A percentile compares a stretch with the other conserved stretches of the same genome.
phyloP scores from a whole-genome alignment of 2,888 invertebrate species.

The Drosophila anomalipes region DNA sequence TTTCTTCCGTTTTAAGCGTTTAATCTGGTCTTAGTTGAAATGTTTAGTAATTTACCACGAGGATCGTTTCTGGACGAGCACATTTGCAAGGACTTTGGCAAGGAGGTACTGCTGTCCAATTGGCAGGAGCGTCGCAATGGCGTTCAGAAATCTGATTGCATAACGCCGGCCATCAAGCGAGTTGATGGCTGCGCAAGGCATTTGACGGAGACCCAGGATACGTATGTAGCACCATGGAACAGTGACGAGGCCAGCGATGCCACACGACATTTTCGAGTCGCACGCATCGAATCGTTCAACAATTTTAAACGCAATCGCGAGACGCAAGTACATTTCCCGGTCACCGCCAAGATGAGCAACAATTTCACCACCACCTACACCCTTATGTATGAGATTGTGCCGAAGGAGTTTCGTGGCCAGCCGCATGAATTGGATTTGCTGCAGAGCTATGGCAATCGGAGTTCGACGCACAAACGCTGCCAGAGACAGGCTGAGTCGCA shows the following conservation, averaged over 20 bases:
- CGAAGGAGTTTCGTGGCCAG: slow-evolving; percentile 11
- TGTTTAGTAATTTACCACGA: slow-evolving; percentile 34
- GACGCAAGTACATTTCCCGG: slow-evolving; percentile 23
- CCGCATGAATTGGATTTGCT: slow-evolving; percentile 26
- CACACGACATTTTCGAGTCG: slow-evolving; percentile 8
- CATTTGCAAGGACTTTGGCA: slow-evolving; percentile 25
- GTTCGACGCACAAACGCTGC: slow-evolving; percentile 27
- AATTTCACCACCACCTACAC: slow-evolving; percentile 53
- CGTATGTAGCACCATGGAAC: neutral
- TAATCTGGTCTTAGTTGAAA: neutral
- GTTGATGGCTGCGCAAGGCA: slow-evolving; percentile 27
- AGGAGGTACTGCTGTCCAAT: slow-evolving; percentile 48
- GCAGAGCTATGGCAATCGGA: slow-evolving; percentile 50
- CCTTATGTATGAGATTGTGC: slow-evolving; percentile 42
- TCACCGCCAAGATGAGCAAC: slow-evolving; percentile 10
- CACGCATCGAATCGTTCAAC: slow-evolving; percentile 15
- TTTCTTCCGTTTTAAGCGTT: neutral
- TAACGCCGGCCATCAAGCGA: slow-evolving; percentile 34
- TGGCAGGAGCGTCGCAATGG: slow-evolving; percentile 44
- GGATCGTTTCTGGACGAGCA: slow-evolving; percentile 45
- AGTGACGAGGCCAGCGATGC: neutral
- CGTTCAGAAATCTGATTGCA: slow-evolving; percentile 25
- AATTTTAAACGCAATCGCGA: slow-evolving; percentile 9
- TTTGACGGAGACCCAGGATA: slow-evolving; percentile 17
- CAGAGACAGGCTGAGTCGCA: neutral